Conservation (phyloP, 1,140 invertebrate genomes). For the Zaprionus camerounensis region DNA sequence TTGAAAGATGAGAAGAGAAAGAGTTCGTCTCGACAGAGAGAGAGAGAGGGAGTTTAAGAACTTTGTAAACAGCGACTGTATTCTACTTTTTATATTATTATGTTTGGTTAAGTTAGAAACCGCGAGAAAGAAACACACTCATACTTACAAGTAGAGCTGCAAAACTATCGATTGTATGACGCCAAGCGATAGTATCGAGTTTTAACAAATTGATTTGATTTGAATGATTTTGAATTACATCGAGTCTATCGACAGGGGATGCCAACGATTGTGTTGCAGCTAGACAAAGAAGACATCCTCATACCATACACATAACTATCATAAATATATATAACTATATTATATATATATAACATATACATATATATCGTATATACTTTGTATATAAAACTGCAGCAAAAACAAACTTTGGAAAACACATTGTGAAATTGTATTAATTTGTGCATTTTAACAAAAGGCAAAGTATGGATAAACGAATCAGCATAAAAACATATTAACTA, state of each 20-base stretch:
- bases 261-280: conserved; percentile 3
- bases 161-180: background rate
- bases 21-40: background rate
- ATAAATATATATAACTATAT: conserved; percentile 42
- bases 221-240: background rate
- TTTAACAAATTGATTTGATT: background rate
- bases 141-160: conserved; percentile 1
- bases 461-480: conserved; percentile 41
- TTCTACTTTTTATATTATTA: conserved; percentile 53
- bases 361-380: conserved; percentile 67
- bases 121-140: background rate
- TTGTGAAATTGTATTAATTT: conserved; percentile 74
- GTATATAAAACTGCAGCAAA: conserved; percentile 70
- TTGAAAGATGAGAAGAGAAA: background rate
- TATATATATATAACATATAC: conserved; percentile 44
- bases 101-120: conserved; percentile 3
- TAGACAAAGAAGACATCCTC: conserved; percentile 57
- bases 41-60: background rate
- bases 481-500: conserved; percentile 35
- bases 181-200: background rate
- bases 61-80: conserved; percentile 36
- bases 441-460: conserved; percentile 74
- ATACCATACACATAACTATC: conserved; percentile 51
- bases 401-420: conserved; percentile 52
- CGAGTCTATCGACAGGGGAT: background rate